These are phyloP conservation scores for Recurvirostra avosetta DNA, from an alignment of 2,113 vertebrate species.

Conservation along the genomic window DNA sequence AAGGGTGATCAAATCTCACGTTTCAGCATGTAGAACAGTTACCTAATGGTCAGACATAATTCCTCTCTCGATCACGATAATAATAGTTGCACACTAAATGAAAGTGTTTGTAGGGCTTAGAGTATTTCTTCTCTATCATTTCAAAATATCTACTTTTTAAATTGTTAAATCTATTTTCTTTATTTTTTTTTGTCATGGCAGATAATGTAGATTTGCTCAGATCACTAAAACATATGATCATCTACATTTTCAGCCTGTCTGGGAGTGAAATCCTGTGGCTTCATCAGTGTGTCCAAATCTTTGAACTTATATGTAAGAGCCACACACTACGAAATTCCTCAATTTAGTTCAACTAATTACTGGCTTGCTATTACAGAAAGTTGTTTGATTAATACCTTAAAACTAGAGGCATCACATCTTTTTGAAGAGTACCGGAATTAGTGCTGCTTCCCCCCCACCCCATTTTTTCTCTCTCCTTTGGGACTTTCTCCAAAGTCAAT, in stretches of 20 bases:
- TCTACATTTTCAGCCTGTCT: not conserved
- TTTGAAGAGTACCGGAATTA: not conserved
- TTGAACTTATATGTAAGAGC: not conserved
- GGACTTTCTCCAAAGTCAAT: not conserved
- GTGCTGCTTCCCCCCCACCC: rapidly evolving
- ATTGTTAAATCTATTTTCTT: not conserved
- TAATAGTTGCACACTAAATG: not conserved
- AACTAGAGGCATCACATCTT: not conserved
- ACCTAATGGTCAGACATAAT: not conserved
- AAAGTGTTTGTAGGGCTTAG: not conserved
- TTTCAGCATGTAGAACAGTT: not conserved
- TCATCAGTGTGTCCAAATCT: not conserved
- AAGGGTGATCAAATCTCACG: not conserved
- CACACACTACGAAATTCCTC: not conserved
- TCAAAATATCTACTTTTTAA: not conserved
- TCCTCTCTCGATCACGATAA: not conserved
- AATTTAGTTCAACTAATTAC: not conserved
- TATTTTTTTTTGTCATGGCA: not conserved
- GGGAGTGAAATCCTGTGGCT: not conserved
- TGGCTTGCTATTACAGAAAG: not conserved
- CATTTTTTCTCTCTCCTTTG: rapidly evolving
- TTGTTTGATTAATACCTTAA: not conserved
- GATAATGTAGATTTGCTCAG: not conserved
- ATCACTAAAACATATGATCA: not conserved
- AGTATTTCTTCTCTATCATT: not conserved